These are phyloP conservation scores for Allolobophora icterica DNA, from an alignment of 2,888 invertebrate genomes.

Conservation along the genomic window DNA sequence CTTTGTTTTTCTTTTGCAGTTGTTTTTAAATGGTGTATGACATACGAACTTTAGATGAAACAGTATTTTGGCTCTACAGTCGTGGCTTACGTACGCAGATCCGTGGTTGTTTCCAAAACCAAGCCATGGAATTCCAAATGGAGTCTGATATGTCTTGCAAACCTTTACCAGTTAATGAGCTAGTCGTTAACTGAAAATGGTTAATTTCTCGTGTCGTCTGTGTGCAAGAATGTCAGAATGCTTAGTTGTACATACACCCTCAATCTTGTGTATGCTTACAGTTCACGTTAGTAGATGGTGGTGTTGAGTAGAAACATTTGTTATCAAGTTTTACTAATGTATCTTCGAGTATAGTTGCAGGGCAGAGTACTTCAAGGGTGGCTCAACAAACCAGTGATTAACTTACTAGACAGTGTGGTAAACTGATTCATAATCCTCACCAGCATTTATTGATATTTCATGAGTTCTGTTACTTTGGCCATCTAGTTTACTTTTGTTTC, in stretches of 20 bases:
- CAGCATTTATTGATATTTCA: not conserved
- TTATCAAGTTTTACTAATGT: not conserved
- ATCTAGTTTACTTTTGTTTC: not conserved
- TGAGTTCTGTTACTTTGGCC: not conserved
- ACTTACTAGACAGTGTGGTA: not conserved
- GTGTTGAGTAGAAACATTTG: not conserved
- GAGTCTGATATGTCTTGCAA: not conserved
- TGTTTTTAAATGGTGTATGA: not conserved
- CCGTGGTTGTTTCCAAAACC: not conserved
- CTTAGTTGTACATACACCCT: not conserved
- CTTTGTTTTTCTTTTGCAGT: not conserved
- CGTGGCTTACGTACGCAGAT: too few relatives aligned
- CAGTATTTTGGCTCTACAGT: not conserved
- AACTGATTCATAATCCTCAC: not conserved
- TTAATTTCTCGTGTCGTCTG: not conserved
- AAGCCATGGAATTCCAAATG: not conserved
- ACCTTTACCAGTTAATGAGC: not conserved
- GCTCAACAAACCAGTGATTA: too few relatives aligned
- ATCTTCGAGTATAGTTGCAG: not conserved
- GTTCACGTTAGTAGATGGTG: not conserved
- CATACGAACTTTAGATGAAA: not conserved
- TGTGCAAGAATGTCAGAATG: not conserved
- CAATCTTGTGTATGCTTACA: not conserved
- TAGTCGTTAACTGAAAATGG: too few relatives aligned
- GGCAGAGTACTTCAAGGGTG: not conserved